Conservation (phyloP, 92 coral and sea anemone genomes). For the Pocillopora grandis region DNA sequence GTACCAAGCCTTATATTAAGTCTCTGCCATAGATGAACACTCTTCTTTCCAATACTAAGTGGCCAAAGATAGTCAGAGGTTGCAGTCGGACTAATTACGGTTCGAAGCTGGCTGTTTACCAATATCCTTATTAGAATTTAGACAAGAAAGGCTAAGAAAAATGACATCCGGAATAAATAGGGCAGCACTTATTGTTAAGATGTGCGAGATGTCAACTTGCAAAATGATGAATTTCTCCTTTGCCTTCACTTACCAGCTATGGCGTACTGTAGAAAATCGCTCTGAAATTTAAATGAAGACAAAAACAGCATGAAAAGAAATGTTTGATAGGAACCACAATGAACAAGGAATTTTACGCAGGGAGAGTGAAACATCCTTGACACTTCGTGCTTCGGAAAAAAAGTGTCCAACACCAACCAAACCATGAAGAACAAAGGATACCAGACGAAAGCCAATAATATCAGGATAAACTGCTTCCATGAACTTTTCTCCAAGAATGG, state of each 20-base stretch:
- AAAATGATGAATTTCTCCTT: not conserved
- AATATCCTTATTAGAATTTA: too few species aligned
- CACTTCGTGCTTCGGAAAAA: slow-evolving; percentile 43
- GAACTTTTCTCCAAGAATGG: slow-evolving; percentile 55
- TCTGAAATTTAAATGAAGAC: not conserved
- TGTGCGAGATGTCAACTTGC: not conserved
- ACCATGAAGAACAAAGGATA: slow-evolving; percentile 61
- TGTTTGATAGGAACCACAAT: slow-evolving; percentile 63
- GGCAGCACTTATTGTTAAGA: too few species aligned
- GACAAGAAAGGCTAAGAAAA: too few species aligned
- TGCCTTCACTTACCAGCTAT: not conserved
- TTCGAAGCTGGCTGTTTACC: too few species aligned
- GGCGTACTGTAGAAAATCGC: not conserved
- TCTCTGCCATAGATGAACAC: too few species aligned
- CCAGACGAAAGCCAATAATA: slow-evolving; percentile 34
- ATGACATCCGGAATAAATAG: not conserved
- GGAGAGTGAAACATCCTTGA: slow-evolving; percentile 64
- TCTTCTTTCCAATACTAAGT: not conserved
- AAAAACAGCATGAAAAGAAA: slow-evolving; percentile 49
- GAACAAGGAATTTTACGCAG: slow-evolving; percentile 68
- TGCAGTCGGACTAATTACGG: too few species aligned
- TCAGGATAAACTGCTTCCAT: slow-evolving; percentile 25
- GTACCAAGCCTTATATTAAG: too few species aligned
- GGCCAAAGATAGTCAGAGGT: not conserved
- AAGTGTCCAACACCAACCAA: slow-evolving; percentile 54